These are phyloP conservation scores for Mythimna impura DNA, from an alignment of 2,888 invertebrate species.

Conservation along the genomic window DNA sequence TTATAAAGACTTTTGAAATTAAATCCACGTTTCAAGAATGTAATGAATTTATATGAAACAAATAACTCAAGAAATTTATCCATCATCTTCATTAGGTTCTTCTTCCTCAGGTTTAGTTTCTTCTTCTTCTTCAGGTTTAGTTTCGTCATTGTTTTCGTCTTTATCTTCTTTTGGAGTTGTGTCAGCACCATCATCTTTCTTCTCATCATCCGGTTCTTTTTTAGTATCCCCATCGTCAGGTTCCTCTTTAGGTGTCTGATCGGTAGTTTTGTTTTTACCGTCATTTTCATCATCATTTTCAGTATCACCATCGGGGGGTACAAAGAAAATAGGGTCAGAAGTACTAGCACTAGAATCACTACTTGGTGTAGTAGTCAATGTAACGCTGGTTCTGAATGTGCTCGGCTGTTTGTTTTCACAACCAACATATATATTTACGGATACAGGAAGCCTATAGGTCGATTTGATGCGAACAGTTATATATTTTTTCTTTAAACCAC, in stretches of 20 bases:
- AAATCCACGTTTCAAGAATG: background rate
- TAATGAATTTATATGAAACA: background rate
- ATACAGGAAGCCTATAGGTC: conserved; percentile 76
- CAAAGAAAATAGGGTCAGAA: too few relatives aligned
- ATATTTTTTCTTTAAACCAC: conserved; percentile 77
- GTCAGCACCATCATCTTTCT: background rate
- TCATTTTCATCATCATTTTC: background rate
- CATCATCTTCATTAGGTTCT: background rate
- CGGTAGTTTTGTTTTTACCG: background rate
- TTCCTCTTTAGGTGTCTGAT: background rate
- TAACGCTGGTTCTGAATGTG: conserved; percentile 10
- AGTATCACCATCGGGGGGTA: background rate
- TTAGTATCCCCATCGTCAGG: background rate
- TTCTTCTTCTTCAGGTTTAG: background rate
- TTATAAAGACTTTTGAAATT: background rate
- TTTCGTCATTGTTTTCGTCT: background rate
- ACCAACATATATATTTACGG: conserved; percentile 82
- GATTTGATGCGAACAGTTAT: conserved; percentile 75
- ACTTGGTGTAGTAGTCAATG: background rate
- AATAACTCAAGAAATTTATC: background rate
- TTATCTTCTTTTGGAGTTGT: background rate
- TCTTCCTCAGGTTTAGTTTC: background rate
- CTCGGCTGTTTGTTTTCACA: conserved; percentile 71
- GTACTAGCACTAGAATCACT: background rate
- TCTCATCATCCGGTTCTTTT: background rate